Evolutionary conservation across 2,797 vertebrate genomes (phyloP).

Genomic region (Oryzias sinensis): DNA sequence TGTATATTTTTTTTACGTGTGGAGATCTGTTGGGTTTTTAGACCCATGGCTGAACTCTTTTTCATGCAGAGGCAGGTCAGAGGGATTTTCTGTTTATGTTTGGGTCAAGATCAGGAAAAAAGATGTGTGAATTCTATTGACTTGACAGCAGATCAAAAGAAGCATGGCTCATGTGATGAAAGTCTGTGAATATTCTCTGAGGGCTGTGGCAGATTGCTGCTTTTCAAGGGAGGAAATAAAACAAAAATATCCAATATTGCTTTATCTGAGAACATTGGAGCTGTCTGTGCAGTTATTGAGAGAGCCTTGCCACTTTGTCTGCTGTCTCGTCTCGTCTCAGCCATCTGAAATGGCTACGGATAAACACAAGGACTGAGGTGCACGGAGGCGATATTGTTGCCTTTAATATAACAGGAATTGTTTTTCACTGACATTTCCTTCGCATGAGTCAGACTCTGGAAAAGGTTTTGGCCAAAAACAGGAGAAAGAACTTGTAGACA

Average conservation of each 20-base stretch:
- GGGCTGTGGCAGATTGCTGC: constrained; percentile 36
- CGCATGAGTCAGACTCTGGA: constrained; percentile 77
- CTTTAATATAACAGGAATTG: constrained; percentile 61
- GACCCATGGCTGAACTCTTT: constrained; percentile 51
- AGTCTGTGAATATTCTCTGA: constrained; percentile 52
- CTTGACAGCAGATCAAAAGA: constrained; percentile 67
- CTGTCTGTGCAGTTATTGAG: constrained; percentile 51
- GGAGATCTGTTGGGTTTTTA: constrained; percentile 15
- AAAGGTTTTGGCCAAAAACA: constrained; percentile 27
- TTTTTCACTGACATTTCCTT: constrained; percentile 61
- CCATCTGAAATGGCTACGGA: constrained; percentile 49
- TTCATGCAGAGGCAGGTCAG: constrained; percentile 62
- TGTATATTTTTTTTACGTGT: background rate
- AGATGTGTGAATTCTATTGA: constrained; percentile 67
- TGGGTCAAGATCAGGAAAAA: constrained; percentile 66
- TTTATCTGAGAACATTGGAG: constrained; percentile 64
- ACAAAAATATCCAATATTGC: constrained; percentile 57
- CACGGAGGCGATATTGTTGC: constrained; percentile 34
- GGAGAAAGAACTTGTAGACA: constrained; percentile 37
- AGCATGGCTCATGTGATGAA: constrained; percentile 54
- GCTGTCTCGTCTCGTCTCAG: constrained; percentile 28
- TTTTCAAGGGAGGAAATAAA: constrained; percentile 59
- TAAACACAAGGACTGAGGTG: constrained; percentile 40
- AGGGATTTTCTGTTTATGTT: constrained; percentile 68
- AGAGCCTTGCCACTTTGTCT: constrained; percentile 54